These are phyloP conservation scores for Sander lucioperca DNA, from an alignment of 2,113 vertebrate species.

Conservation along the genomic window DNA sequence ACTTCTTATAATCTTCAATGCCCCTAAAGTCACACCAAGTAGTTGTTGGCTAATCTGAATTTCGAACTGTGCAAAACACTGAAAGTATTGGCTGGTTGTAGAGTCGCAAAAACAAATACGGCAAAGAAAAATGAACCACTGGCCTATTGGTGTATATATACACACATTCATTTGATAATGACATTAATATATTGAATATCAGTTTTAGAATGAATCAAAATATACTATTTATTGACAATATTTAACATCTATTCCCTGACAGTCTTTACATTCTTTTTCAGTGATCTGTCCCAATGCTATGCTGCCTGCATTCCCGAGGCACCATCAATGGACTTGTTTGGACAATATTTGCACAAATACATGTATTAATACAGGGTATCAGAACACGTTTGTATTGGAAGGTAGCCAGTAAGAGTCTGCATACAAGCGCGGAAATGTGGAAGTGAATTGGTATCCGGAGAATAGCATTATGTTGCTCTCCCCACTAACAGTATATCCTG, in stretches of 20 bases:
- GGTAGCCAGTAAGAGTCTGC: constrained; percentile 3
- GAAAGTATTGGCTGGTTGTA: constrained; percentile 17
- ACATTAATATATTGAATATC: neutral
- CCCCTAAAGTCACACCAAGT: neutral
- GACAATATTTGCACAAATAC: neutral
- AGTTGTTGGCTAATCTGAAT: constrained; percentile 1
- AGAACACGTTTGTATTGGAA: neutral
- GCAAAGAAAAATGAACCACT: constrained; percentile 21
- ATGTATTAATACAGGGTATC: neutral
- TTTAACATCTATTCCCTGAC: constrained; percentile 46
- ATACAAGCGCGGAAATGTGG: neutral
- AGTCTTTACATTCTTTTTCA: constrained; percentile 56
- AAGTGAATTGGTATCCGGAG: neutral
- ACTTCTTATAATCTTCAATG: neutral
- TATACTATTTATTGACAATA: constrained; percentile 20
- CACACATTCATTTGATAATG: constrained; percentile 33
- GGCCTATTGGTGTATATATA: constrained; percentile 12
- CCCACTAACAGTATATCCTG: neutral
- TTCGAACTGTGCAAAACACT: constrained; percentile 22
- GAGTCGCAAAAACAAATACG: constrained; percentile 11
- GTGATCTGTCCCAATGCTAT: constrained; percentile 15
- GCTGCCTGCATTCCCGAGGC: constrained; percentile 7
- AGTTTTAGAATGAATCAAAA: constrained; percentile 8
- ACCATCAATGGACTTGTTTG: constrained; percentile 2
- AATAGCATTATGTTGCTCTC: constrained; percentile 2